A percentile compares a stretch with the other conserved stretches of the same genome.
phyloP scores from a whole-genome alignment of 2,113 vertebrate genomes.

The Toxostoma redivivum region DNA sequence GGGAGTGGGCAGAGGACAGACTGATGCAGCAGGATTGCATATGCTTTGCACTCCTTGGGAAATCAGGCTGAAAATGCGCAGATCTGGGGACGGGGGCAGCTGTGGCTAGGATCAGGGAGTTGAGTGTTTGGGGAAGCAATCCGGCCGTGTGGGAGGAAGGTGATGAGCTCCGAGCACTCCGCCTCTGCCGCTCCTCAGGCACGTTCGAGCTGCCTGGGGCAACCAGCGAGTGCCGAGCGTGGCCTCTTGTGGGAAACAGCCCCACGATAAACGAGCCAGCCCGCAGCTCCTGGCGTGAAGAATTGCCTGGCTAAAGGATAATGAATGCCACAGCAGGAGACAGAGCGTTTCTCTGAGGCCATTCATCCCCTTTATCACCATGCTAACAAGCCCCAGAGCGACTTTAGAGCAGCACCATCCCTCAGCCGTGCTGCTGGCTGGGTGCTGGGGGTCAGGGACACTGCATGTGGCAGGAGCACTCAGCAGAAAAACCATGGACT shows the following conservation, averaged over 20 bases:
- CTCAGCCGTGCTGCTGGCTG: neutral
- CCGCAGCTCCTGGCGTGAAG: neutral
- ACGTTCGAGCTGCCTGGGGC: neutral
- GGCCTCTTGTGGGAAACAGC: neutral
- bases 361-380: slow-evolving; percentile 54
- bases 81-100: neutral
- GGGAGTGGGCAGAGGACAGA: slow-evolving; percentile 5
- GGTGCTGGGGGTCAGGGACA: neutral
- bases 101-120: neutral
- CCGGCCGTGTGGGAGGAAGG: neutral
- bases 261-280: neutral
- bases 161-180: neutral
- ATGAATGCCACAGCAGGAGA: slow-evolving; percentile 37
- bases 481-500: neutral
- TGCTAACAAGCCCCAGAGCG: slow-evolving; percentile 46
- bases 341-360: slow-evolving; percentile 36
- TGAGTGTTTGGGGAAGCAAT: neutral
- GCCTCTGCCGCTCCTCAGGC: neutral
- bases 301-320: slow-evolving; percentile 14
- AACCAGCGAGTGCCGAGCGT: accelerated
- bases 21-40: neutral
- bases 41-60: neutral
- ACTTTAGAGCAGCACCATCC: neutral
- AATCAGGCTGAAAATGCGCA: neutral
- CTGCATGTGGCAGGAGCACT: accelerated